A percentile compares a stretch with the other conserved stretches of the same genome.
These are phyloP conservation scores for Camelus dromedarius DNA, from an alignment of 2,113 vertebrate genomes.

Conservation along the genomic window DNA sequence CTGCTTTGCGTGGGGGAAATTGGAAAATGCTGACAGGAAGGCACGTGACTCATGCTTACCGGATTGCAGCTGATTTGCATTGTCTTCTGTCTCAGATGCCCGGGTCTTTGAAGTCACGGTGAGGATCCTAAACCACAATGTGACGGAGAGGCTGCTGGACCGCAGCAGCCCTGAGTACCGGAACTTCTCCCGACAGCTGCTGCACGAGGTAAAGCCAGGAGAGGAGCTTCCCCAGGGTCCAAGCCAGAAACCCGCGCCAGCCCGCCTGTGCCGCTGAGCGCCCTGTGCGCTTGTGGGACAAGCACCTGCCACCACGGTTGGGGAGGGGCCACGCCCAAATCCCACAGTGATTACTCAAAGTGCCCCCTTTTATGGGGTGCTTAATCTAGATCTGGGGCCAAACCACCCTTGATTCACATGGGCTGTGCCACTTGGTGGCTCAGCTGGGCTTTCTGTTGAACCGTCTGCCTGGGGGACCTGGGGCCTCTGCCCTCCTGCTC, in stretches of 20 bases:
- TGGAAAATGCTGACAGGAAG: neutral
- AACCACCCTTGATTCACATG: neutral
- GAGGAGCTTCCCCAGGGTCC: rapidly evolving
- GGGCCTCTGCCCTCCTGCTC: neutral
- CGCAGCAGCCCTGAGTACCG: constrained; percentile 69
- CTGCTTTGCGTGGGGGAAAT: too few species aligned
- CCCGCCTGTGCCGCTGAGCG: rapidly evolving
- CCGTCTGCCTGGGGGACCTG: rapidly evolving
- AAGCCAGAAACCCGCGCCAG: rapidly evolving
- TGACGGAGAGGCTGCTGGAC: constrained; percentile 79
- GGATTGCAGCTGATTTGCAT: neutral
- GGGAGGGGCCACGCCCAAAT: neutral
- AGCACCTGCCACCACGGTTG: rapidly evolving
- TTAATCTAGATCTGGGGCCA: neutral
- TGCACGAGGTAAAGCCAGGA: constrained; percentile 81
- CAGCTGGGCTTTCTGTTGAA: neutral
- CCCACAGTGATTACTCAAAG: rapidly evolving
- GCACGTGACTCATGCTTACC: rapidly evolving
- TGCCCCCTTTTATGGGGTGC: too few species aligned
- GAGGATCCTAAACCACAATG: constrained; percentile 81
- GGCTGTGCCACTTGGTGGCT: rapidly evolving
- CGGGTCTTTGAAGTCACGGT: constrained; percentile 78
- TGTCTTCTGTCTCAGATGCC: constrained; percentile 79
- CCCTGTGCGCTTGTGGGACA: too few species aligned
- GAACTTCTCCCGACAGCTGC: constrained; percentile 82